phyloP scores from a whole-genome alignment of 1,140 invertebrate species.

The Drosophila tropicalis region DNA sequence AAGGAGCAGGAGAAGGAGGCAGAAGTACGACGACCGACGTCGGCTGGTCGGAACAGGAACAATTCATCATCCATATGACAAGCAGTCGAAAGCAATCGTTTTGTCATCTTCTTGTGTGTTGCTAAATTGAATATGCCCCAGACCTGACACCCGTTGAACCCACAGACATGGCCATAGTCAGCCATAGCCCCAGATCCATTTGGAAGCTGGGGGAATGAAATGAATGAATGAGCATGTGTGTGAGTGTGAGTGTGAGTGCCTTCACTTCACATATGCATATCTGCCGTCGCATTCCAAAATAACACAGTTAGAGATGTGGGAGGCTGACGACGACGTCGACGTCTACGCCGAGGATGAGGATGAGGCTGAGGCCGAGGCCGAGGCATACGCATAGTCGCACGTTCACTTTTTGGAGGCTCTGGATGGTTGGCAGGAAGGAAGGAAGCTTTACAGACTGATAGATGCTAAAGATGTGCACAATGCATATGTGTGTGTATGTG shows the following conservation, averaged over 20 bases:
- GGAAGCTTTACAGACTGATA: conserved; percentile 79
- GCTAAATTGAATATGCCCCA: conserved; percentile 76
- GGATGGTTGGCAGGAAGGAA: conserved; percentile 57
- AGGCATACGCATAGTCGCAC: conserved; percentile 59
- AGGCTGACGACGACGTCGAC: no score
- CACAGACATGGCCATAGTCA: conserved; percentile 36
- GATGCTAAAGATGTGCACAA: conserved; percentile 70
- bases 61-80: conserved; percentile 80
- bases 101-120: conserved; percentile 81
- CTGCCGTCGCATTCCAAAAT: conserved; percentile 75
- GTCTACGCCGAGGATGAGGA: no score
- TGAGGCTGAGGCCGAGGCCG: not conserved
- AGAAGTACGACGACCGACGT: conserved; percentile 1
- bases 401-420: conserved; percentile 51
- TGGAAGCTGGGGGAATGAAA: conserved; percentile 34
- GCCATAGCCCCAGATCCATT: conserved; percentile 35
- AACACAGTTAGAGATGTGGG: conserved; percentile 47
- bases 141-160: conserved; percentile 16
- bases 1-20: not conserved
- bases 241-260: conserved; percentile 26
- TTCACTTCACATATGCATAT: conserved; percentile 74
- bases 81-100: conserved; percentile 81
- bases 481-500: conserved; percentile 3
- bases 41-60: conserved; percentile 68
- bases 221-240: conserved; percentile 70